Conservation (phyloP, 2,797 vertebrate genomes). For the Molossus alvarezi region DNA sequence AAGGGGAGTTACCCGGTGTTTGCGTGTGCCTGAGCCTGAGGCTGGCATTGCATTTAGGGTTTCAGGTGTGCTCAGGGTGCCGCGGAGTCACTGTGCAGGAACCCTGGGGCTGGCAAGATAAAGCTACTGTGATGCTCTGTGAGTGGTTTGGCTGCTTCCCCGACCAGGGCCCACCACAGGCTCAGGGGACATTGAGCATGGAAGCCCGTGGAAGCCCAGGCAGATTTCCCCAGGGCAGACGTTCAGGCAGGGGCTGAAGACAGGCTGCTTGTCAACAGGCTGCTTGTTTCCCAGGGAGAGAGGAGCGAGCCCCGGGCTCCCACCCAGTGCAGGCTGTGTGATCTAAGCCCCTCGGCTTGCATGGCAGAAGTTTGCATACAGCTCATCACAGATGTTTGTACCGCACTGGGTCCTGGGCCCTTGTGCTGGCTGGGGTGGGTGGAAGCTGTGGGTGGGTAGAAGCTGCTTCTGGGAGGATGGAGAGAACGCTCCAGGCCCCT, state of each 20-base stretch:
- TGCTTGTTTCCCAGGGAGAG: not conserved
- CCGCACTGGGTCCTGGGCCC: not conserved
- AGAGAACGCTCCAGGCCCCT: not conserved
- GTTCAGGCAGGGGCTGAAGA: not conserved
- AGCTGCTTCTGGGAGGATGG: not conserved
- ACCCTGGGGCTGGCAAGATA: not conserved
- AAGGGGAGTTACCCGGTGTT: not conserved
- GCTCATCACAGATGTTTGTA: conserved; percentile 14
- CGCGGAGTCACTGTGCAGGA: not conserved
- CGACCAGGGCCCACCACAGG: not conserved
- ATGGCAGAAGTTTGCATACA: conserved; percentile 57
- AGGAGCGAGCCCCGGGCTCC: not conserved
- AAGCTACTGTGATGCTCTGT: not conserved
- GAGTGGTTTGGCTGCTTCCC: not conserved
- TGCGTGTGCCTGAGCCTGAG: not conserved
- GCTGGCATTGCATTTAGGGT: not conserved
- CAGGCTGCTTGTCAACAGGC: not conserved
- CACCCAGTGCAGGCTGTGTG: not conserved
- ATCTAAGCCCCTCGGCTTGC: not conserved
- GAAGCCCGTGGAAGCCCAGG: not conserved
- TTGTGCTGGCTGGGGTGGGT: not conserved
- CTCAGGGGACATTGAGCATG: not conserved
- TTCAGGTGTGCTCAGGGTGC: not conserved
- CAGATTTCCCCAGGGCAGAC: not conserved
- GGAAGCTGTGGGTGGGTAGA: not conserved